phyloP scores from a whole-genome alignment of 2,888 invertebrate genomes.

The Epistrophe grossulariae region DNA sequence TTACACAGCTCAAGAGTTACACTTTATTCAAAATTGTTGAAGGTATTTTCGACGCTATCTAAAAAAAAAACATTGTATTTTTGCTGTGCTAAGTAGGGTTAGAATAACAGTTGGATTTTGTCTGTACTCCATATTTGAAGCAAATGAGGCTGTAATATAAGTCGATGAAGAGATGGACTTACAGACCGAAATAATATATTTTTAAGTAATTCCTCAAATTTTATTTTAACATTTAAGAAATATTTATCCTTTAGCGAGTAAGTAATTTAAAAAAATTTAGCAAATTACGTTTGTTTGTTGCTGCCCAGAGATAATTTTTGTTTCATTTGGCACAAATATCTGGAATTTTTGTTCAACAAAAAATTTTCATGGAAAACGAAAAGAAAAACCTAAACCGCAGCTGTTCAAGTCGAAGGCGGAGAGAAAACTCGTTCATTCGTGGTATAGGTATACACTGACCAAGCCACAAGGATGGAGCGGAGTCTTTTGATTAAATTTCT shows the following conservation, averaged over 20 bases:
- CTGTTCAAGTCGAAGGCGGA: conserved; percentile 35
- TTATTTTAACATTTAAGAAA: background rate
- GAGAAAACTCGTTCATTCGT: conserved; percentile 15
- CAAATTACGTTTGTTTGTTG: background rate
- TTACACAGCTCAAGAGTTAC: too few species aligned
- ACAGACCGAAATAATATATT: too few species aligned
- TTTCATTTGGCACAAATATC: conserved; percentile 56
- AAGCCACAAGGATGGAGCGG: conserved; percentile 41
- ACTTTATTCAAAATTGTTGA: too few species aligned
- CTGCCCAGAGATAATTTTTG: conserved; percentile 33
- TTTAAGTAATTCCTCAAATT: background rate
- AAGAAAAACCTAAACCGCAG: conserved; percentile 43
- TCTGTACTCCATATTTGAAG: too few species aligned
- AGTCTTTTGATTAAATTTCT: conserved; percentile 51
- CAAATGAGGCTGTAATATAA: too few species aligned
- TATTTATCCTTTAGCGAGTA: background rate
- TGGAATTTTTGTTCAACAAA: conserved; percentile 51
- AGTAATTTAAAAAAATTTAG: background rate
- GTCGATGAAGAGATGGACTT: too few species aligned
- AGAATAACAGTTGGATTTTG: too few species aligned
- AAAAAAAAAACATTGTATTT: too few species aligned
- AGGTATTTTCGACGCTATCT: too few species aligned
- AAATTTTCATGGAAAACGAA: conserved; percentile 40
- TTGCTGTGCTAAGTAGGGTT: too few species aligned
- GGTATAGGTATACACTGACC: background rate